These are phyloP conservation scores for Venusia cambrica DNA, from an alignment of 2,888 invertebrate genomes.

Conservation along the genomic window DNA sequence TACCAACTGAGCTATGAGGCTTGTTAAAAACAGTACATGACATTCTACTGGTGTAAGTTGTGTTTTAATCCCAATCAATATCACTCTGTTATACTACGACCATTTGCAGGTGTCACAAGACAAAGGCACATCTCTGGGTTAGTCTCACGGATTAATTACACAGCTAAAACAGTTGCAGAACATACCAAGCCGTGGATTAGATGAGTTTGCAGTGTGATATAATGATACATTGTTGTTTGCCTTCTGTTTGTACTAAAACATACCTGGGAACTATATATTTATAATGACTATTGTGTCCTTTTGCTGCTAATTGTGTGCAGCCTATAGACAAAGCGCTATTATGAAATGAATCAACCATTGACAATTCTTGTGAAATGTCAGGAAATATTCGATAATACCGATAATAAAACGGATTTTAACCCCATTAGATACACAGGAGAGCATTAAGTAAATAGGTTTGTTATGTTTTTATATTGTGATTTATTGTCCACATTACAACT, in stretches of 20 bases:
- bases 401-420: no score
- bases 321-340: neutral
- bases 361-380: no score
- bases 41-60: no score
- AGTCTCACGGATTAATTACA: conserved; percentile 40
- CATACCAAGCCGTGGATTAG: conserved; percentile 39
- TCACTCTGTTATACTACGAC: conserved; percentile 22
- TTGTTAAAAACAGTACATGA: no score
- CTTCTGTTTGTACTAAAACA: conserved; percentile 7
- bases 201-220: conserved; percentile 35
- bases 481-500: no score
- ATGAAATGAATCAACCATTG: no score
- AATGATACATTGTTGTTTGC: conserved; percentile 24
- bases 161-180: conserved; percentile 38
- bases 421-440: no score
- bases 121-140: conserved; percentile 32
- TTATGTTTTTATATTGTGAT: no score
- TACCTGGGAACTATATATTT: conserved; percentile 3
- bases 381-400: no score
- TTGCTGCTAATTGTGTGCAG: conserved; percentile 1
- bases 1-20: no score
- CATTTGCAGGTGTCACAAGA: conserved; percentile 28
- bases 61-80: conserved; percentile 22
- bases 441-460: no score
- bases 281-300: conserved; percentile 2